Conservation (phyloP, 2,888 invertebrate genomes). For the Platycheirus albimanus region DNA sequence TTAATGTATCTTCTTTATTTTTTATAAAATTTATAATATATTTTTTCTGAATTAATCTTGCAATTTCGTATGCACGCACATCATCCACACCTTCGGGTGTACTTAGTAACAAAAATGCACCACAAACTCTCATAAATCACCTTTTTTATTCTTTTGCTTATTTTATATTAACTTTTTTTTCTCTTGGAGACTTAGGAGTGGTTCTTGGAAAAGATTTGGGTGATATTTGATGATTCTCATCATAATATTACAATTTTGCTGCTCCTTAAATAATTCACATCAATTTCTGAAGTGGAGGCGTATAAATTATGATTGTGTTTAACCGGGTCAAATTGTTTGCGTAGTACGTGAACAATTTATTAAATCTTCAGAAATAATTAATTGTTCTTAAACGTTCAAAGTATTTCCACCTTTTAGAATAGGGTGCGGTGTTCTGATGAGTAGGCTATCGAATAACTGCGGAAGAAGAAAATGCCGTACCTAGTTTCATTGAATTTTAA, state of each 20-base stretch:
- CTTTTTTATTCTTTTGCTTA: neutral
- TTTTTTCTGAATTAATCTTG: conserved; percentile 17
- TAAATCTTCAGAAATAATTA: neutral
- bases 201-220: conserved; percentile 11
- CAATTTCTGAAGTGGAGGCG: conserved; percentile 25
- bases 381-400: conserved; percentile 6
- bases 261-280: conserved; percentile 46
- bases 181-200: conserved; percentile 27
- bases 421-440: neutral
- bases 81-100: conserved; percentile 7
- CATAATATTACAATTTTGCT: conserved; percentile 34
- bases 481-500: too few relatives aligned
- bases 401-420: neutral
- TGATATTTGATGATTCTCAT: conserved; percentile 11
- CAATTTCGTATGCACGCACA: conserved; percentile 34
- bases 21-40: neutral
- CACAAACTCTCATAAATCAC: neutral
- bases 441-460: neutral
- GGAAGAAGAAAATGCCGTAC: too few relatives aligned
- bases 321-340: conserved; percentile 4
- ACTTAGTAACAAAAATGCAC: neutral
- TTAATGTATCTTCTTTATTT: conserved; percentile 22
- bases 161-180: conserved; percentile 32
- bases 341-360: conserved; percentile 8
- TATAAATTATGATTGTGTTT: conserved; percentile 22